Conservation (phyloP, 1,140 invertebrate genomes). For the Neodiprion virginianus region DNA sequence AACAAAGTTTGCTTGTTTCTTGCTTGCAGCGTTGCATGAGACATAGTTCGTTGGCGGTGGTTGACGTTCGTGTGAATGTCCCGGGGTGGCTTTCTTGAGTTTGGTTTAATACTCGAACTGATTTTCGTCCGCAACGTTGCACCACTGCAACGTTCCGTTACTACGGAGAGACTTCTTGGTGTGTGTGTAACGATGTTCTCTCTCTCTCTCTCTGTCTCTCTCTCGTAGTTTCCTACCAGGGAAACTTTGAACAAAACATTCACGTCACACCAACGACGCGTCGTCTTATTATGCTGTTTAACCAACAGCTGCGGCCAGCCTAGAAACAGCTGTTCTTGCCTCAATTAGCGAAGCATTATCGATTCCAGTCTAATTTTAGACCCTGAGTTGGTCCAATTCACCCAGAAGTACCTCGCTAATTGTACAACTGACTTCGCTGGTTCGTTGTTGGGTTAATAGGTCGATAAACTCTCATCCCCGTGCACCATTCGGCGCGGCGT, state of each 20-base stretch:
- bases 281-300: not conserved
- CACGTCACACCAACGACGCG: not conserved
- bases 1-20: not conserved
- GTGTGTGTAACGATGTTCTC: not conserved
- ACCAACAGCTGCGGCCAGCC: not conserved
- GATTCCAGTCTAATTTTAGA: slow-evolving; percentile 5
- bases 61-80: not conserved
- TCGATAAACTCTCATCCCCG: not conserved
- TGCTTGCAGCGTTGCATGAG: not conserved
- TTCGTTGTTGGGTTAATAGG: not conserved
- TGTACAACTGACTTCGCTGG: not conserved
- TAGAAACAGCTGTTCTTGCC: slow-evolving; percentile 7
- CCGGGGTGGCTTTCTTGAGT: not conserved
- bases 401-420: not conserved
- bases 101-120: not conserved
- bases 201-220: not conserved
- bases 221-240: not conserved
- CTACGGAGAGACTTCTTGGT: not conserved
- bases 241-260: slow-evolving; percentile 4
- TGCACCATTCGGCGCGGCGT: too few species aligned
- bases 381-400: not conserved
- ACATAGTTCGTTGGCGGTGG: too few species aligned
- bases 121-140: not conserved
- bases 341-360: slow-evolving; percentile 7
- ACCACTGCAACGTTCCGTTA: not conserved